Evolutionary conservation across 2,797 vertebrate genomes (phyloP), one percentile per base, ranked within the genome.

Genomic region (Spatula versicolor): DNA sequence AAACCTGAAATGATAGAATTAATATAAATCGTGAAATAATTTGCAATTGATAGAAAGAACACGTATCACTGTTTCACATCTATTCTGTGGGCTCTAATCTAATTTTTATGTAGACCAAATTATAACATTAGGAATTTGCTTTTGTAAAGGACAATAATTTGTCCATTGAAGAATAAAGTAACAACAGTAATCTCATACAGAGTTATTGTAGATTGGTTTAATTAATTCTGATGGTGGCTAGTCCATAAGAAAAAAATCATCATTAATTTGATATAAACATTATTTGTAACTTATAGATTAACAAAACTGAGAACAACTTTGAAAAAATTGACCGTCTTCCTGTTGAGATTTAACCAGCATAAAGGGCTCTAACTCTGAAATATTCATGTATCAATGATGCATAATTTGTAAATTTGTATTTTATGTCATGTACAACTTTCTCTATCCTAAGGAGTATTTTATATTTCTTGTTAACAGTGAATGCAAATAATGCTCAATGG

Each of bases 401-500:
- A 95, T 88, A 79, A 89, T 97, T 95, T 95, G 66, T 95, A 90
- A 92, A 96, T 87, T 91, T 89, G 82, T 91, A 89, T 69, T 95
- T 96, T 94, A 64, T 85, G 69, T 88, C 35, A 63, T 92, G 52
- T 93, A 95, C 88, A 95, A 68, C 95, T 92, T 96, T 78, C 63
- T 91, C 68, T 73, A 45, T 80, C 75, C 85, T 95, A 90, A 84
- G 86, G 80, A 94, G 50, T 78, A 83, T 96, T 95, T 97, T 93
- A 90, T 66, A 87, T 93, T 97, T 94, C 82, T 95, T 94, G 91
- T 94, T 97, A 96, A 95, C 88, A 93, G 41, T 88, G 94, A 96
- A 97, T 92, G 90, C 82, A 96, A 97, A 95, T 96, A 95, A 96
- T 91, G 59, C 95, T 95, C 95, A 93, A 15, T 48, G 81, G 95